These are phyloP conservation scores for Onychostoma macrolepis DNA, from an alignment of 2,113 vertebrate genomes.

Conservation along the genomic window DNA sequence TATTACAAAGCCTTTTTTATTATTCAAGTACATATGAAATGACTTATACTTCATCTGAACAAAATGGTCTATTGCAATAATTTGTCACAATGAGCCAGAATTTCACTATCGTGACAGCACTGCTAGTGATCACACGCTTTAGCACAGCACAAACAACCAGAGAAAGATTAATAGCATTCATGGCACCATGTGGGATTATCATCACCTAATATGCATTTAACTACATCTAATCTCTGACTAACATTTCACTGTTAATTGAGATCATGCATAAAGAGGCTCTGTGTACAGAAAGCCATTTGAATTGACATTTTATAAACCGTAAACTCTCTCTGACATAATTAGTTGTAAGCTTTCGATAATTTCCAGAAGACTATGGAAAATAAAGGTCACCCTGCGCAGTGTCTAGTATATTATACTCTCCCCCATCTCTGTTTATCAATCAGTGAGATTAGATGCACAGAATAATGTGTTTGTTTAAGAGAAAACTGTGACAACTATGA, in stretches of 20 bases:
- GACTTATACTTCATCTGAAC: not conserved
- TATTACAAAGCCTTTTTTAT: not conserved
- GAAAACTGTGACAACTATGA: conserved; percentile 24
- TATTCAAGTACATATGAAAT: not conserved
- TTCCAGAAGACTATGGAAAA: conserved; percentile 22
- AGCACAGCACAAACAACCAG: conserved; percentile 6
- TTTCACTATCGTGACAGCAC: not conserved
- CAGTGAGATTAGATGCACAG: conserved; percentile 12
- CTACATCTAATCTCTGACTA: conserved; percentile 19
- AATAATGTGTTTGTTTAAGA: conserved; percentile 28
- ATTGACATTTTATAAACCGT: conserved; percentile 29
- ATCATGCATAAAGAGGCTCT: conserved; percentile 15
- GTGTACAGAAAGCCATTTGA: conserved; percentile 30
- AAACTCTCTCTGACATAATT: conserved; percentile 11
- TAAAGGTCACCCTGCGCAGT: conserved; percentile 15
- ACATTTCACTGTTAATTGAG: conserved; percentile 38
- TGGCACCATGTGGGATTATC: not conserved
- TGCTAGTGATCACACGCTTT: not conserved
- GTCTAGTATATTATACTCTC: not conserved
- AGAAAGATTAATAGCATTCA: not conserved
- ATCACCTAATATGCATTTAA: conserved; percentile 44
- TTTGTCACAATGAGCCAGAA: not conserved
- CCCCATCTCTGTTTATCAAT: not conserved
- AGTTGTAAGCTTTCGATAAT: conserved; percentile 19
- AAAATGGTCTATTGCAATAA: not conserved